Base-by-base conservation (phyloP, 2,113 vertebrate genomes). In the Aegotheles bennettii region DNA sequence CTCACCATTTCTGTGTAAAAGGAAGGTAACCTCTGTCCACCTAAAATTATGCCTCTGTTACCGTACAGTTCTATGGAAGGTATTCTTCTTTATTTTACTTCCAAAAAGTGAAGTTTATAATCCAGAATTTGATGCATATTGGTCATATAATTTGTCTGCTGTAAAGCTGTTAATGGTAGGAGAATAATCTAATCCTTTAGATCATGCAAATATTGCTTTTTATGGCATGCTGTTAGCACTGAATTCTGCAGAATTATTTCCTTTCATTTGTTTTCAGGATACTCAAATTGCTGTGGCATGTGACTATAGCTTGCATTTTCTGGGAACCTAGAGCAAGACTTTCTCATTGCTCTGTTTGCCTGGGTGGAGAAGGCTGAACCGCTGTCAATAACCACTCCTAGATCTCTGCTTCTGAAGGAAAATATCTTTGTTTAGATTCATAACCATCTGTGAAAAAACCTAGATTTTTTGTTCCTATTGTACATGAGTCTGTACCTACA, bases 41-140 rank as follows among this genome's bases (percentile, higher is more conserved):
- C 26, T 59, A 86, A 77, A 95, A 88, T 83, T 45, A 84, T 19
- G 21, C 7, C 35, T 70, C 42, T 87, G 43, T 40, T 43, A 45
- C 8, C 64, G 21, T n/a, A 63, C 24, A 54, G 1, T 24, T 68
- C 47, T 21, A 2, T 83, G 48, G 50, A 54, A 87, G 42, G n/a
- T 38, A 79, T 88, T 95, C 91, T 91, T 91, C 57, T 71, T 85
- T 42, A 83, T 84, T 87, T 89, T 57, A 5, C 45, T 89, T 93
- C 53, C 77, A 17, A 87, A 78, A 93, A 94, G 45, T 87, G 29
- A 61, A 61, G 68, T 88, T 96, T 95, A 95, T 88, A 91, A 79
- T 33, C 36, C 33, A 63, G 61, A 60, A 69, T 91, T 40, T 63
- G 50, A 59, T 83, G 47, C 67, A 85, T 84, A 80, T 59, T 87